These are phyloP conservation scores for Rhea pennata DNA, from an alignment of 2,113 vertebrate species.

Conservation along the genomic window DNA sequence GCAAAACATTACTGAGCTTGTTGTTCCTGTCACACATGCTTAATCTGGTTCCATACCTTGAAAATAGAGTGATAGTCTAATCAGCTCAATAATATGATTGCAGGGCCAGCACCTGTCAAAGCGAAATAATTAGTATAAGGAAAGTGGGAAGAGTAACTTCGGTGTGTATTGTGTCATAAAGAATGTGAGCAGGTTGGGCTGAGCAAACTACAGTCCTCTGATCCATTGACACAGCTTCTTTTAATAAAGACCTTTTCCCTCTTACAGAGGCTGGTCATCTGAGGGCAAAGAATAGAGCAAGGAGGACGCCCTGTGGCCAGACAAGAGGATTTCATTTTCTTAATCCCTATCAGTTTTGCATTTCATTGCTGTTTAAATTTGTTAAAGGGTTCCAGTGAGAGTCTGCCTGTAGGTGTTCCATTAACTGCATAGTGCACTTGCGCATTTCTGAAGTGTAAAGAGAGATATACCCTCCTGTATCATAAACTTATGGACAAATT, in stretches of 20 bases:
- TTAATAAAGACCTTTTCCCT: not conserved
- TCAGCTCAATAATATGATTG: not conserved
- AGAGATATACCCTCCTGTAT: not conserved
- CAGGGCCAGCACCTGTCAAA: not conserved
- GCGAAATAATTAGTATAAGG: slow-evolving; percentile 28
- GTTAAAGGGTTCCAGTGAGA: not conserved
- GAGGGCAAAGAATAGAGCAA: slow-evolving; percentile 19
- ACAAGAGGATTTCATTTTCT: slow-evolving; percentile 5
- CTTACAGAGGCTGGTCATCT: not conserved
- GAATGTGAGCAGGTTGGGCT: not conserved
- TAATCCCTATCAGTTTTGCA: not conserved
- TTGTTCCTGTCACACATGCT: not conserved
- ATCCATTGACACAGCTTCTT: not conserved
- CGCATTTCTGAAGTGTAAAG: accelerated
- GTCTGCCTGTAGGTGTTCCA: not conserved
- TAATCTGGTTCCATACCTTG: not conserved
- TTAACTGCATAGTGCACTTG: not conserved
- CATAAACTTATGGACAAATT: not conserved
- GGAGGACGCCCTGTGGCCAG: slow-evolving; percentile 68
- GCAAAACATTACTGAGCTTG: slow-evolving; percentile 19
- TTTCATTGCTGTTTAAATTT: not conserved
- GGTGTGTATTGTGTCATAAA: not conserved
- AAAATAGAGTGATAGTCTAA: slow-evolving; percentile 1
- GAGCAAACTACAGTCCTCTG: not conserved
- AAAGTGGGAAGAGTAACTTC: not conserved